Percentiles rank a stretch among this genome's conserved stretches.
Conservation (phyloP, 2,888 invertebrate genomes). For the Seira ritae region DNA sequence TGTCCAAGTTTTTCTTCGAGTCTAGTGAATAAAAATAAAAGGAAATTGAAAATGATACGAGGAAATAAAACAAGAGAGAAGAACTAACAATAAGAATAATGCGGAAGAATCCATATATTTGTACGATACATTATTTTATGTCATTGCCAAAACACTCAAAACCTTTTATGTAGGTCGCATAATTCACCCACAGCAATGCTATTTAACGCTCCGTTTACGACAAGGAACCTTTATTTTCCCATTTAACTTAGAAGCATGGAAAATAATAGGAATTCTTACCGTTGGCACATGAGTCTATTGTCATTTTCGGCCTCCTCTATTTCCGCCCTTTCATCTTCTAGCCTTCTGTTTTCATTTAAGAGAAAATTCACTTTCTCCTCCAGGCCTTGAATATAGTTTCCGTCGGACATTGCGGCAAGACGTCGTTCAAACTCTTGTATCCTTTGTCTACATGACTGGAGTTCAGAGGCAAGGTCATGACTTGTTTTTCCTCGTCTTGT, state of each 20-base stretch:
- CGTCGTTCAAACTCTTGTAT: conserved; percentile 72
- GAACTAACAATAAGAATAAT: conserved; percentile 30
- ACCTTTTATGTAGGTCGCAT: neutral
- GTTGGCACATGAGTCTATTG: conserved; percentile 74
- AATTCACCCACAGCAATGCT: neutral
- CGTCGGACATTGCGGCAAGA: conserved; percentile 69
- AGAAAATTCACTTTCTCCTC: conserved; percentile 79
- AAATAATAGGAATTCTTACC: conserved; percentile 49
- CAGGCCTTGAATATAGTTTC: conserved; percentile 76
- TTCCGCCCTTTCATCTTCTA: conserved; percentile 85
- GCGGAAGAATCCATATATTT: too few relatives aligned
- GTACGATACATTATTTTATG: too few relatives aligned
- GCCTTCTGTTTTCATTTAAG: conserved; percentile 80
- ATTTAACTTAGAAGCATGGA: too few relatives aligned
- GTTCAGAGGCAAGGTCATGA: conserved; percentile 66
- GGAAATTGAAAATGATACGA: neutral
- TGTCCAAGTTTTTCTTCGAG: conserved; percentile 74
- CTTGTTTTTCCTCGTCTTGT: conserved; percentile 52
- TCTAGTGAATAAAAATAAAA: conserved; percentile 70
- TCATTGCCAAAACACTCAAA: neutral
- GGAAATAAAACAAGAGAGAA: conserved; percentile 8
- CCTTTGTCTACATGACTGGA: conserved; percentile 69
- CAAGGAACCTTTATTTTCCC: too few relatives aligned
- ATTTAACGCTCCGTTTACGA: neutral
- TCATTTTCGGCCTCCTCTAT: conserved; percentile 87